Percentiles rank a stretch among this genome's conserved stretches.
phyloP scores from a whole-genome alignment of 2,113 vertebrate species.

The Sander vitreus region DNA sequence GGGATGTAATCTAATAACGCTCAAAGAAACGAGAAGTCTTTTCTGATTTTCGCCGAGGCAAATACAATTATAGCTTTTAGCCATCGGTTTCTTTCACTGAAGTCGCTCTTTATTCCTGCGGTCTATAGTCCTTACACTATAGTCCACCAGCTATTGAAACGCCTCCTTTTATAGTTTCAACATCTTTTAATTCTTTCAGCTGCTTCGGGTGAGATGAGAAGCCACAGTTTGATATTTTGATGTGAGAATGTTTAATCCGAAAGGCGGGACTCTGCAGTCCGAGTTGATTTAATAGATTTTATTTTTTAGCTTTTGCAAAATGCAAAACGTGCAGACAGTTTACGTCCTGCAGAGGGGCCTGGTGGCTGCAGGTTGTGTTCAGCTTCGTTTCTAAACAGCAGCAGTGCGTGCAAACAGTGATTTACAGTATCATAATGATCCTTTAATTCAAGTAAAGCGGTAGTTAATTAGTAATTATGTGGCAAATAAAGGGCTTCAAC shows the following conservation, averaged over 20 bases:
- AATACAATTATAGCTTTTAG: slow-evolving; percentile 96
- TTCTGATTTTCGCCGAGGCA: slow-evolving; percentile 96
- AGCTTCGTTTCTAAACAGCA: slow-evolving; percentile 28
- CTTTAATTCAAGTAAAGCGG: slow-evolving; percentile 66
- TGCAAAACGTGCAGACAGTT: slow-evolving; percentile 2
- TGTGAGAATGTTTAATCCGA: slow-evolving; percentile 45
- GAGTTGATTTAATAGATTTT: not conserved
- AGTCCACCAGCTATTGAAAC: slow-evolving; percentile 83
- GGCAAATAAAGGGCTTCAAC: slow-evolving; percentile 69
- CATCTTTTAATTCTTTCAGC: slow-evolving; percentile 83
- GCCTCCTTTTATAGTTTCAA: slow-evolving; percentile 82
- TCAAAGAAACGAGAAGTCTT: slow-evolving; percentile 96
- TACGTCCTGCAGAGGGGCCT: not conserved
- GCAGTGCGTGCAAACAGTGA: slow-evolving; percentile 54
- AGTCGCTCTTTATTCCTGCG: slow-evolving; percentile 86
- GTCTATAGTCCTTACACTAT: slow-evolving; percentile 73
- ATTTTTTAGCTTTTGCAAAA: not conserved
- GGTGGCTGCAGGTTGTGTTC: slow-evolving; percentile 4
- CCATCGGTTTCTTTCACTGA: slow-evolving; percentile 87
- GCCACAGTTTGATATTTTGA: slow-evolving; percentile 48
- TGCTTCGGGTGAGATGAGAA: slow-evolving; percentile 49
- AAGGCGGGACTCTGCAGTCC: not conserved
- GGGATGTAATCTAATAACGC: slow-evolving; percentile 98
- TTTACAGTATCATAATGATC: slow-evolving; percentile 82
- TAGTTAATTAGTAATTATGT: slow-evolving; percentile 77